Evolutionary conservation across 2,113 vertebrate species (phyloP).

Genomic region (Brachypodius melanocephalos): DNA sequence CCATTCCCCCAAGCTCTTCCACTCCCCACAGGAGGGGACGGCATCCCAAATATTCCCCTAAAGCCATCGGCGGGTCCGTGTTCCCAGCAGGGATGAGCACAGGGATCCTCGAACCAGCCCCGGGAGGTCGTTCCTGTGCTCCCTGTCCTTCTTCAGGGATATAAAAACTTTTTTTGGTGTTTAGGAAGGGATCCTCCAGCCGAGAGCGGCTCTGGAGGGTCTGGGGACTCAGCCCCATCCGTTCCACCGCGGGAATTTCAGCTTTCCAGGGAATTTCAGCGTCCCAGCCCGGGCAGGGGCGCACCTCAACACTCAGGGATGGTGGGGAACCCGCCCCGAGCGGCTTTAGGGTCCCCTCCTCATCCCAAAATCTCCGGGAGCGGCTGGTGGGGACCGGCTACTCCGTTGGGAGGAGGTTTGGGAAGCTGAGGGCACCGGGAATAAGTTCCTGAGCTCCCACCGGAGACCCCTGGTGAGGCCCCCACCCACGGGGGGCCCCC

Average conservation of each 20-base stretch:
- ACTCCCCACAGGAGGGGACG: accelerated
- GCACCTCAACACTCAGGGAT: accelerated
- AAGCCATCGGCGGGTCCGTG: accelerated
- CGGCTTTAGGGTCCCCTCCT: neutral
- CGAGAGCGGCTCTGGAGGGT: neutral
- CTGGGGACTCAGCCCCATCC: too few relatives aligned
- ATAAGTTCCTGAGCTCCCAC: neutral
- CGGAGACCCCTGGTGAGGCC: neutral
- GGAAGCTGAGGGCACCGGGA: accelerated
- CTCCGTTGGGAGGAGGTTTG: accelerated
- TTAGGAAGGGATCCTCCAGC: accelerated
- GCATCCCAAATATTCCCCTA: neutral
- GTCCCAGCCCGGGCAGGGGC: accelerated
- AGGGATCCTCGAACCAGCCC: accelerated
- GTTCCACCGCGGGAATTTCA: neutral
- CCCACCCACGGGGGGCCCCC: neutral
- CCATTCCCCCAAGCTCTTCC: accelerated
- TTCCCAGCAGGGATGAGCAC: neutral
- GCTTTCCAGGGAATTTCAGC: neutral
- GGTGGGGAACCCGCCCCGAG: accelerated
- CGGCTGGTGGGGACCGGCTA: neutral
- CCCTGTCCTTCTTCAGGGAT: neutral
- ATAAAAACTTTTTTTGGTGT: accelerated
- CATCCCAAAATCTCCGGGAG: accelerated
- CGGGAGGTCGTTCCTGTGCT: neutral